phyloP scores from a whole-genome alignment of 2,797 vertebrate genomes.

The Pyrrhura leucotis region DNA sequence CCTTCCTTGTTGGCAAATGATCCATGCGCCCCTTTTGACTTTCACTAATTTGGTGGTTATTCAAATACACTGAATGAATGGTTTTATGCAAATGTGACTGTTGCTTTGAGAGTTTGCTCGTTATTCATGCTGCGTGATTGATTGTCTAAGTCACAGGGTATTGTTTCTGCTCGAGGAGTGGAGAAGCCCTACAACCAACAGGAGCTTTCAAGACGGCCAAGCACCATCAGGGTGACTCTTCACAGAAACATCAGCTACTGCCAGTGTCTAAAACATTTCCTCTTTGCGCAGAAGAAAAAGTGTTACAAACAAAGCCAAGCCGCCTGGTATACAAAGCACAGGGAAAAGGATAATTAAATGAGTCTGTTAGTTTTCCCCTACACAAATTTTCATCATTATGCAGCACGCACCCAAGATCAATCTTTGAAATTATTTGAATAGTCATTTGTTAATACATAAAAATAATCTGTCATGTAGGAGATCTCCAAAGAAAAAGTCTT shows the following conservation, averaged over 20 bases:
- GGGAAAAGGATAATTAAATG: not conserved
- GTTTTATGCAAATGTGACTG: slow-evolving; percentile 58
- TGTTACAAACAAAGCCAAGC: not conserved
- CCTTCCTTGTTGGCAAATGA: slow-evolving; percentile 38
- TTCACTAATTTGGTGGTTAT: slow-evolving; percentile 51
- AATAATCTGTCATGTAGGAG: not conserved
- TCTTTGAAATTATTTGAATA: not conserved
- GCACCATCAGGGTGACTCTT: not conserved
- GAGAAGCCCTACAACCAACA: slow-evolving; percentile 3
- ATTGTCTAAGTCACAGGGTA: slow-evolving; percentile 10
- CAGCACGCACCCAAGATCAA: not conserved
- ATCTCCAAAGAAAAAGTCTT: not conserved
- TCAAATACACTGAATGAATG: slow-evolving; percentile 32
- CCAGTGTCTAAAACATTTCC: not conserved
- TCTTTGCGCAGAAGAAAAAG: not conserved
- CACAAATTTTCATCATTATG: not conserved
- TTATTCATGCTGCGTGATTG: slow-evolving; percentile 47
- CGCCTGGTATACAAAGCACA: not conserved
- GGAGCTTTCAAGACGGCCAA: not conserved
- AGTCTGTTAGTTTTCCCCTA: not conserved
- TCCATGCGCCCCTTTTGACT: slow-evolving; percentile 28
- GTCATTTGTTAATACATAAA: not conserved
- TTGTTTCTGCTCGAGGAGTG: slow-evolving; percentile 16
- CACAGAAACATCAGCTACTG: not conserved
- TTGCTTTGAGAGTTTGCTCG: slow-evolving; percentile 33